A percentile compares a stretch with the other conserved stretches of the same genome.
These are phyloP conservation scores for Rhea pennata DNA, from an alignment of 2,113 vertebrate species.

Conservation along the genomic window DNA sequence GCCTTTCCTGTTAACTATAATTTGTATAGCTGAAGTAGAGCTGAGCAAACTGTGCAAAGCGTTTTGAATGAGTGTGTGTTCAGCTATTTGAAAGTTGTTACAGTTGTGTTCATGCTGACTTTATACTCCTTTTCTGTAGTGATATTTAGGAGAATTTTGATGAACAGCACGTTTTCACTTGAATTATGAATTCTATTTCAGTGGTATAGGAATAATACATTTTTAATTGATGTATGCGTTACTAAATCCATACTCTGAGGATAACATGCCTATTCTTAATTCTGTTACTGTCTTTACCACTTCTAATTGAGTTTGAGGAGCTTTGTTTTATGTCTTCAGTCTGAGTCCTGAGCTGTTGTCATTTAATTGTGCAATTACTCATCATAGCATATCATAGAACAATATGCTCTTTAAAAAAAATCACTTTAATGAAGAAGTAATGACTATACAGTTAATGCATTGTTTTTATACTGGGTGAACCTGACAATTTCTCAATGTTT, in stretches of 20 bases:
- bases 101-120: background rate
- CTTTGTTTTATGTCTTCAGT: constrained; percentile 13
- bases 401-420: background rate
- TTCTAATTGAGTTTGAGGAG: background rate
- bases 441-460: background rate
- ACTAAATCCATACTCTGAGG: background rate
- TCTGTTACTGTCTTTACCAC: background rate
- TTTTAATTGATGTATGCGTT: background rate
- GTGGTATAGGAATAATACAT: background rate
- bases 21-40: background rate
- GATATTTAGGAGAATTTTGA: background rate
- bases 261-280: background rate
- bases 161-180: background rate
- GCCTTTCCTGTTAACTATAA: background rate
- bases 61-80: background rate
- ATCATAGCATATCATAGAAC: background rate
- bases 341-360: background rate
- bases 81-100: background rate
- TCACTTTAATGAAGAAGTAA: background rate
- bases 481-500: background rate
- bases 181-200: background rate
- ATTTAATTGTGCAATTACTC: background rate
- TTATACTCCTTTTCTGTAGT: background rate
- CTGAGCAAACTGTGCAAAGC: background rate
- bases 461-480: background rate